phyloP scores from a whole-genome alignment of 2,797 vertebrate genomes.

The Sciurus carolinensis region DNA sequence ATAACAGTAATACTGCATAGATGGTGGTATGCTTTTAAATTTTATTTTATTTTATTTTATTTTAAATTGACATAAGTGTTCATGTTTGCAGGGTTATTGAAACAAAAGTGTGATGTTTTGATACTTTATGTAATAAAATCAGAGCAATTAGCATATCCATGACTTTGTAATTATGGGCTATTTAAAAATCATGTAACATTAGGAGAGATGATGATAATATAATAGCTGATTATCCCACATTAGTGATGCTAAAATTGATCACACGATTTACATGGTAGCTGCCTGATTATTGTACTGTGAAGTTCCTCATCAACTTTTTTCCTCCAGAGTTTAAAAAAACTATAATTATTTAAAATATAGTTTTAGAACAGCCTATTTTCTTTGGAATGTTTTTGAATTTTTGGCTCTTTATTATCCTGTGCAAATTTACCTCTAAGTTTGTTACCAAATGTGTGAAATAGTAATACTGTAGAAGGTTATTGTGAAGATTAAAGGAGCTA shows the following conservation, averaged over 20 bases:
- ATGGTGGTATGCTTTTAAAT: background rate
- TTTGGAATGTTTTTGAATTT: constrained; percentile 46
- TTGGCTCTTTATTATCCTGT: background rate
- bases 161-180: background rate
- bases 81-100: background rate
- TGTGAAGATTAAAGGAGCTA: constrained; percentile 27
- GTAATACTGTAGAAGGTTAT: constrained; percentile 4
- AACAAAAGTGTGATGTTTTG: background rate
- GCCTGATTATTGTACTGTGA: background rate
- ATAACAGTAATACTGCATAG: background rate
- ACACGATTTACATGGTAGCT: background rate
- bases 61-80: background rate
- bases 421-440: constrained; percentile 44
- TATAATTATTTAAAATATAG: background rate
- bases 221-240: background rate
- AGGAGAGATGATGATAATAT: background rate
- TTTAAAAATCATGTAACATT: background rate
- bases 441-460: constrained; percentile 22
- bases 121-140: background rate
- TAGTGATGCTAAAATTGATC: background rate
- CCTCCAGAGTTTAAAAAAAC: constrained; percentile 40
- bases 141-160: background rate
- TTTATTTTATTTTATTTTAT: background rate
- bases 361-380: background rate
- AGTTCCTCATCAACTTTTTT: background rate